Conservation (phyloP, 2,888 invertebrate genomes). For the Zelleria hepariella region DNA sequence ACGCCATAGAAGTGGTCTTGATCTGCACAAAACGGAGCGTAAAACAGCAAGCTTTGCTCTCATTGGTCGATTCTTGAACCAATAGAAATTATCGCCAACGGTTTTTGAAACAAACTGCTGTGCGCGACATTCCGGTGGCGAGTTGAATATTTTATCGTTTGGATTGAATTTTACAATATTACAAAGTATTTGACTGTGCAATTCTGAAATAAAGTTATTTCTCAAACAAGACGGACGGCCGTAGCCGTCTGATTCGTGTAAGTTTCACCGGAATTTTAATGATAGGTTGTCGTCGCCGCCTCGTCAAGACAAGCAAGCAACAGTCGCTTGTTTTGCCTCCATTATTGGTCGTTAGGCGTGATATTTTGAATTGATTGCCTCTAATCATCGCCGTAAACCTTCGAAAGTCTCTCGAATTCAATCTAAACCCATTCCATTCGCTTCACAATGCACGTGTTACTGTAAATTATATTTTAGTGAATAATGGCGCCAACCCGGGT, state of each 20-base stretch:
- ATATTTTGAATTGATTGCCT: conserved; percentile 24
- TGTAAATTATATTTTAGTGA: conserved; percentile 29
- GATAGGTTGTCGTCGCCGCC: conserved; percentile 34
- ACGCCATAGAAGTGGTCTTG: background rate
- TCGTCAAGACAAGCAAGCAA: conserved; percentile 26
- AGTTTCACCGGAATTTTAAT: conserved; percentile 31
- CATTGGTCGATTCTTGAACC: conserved; percentile 38
- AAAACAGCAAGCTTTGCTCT: conserved; percentile 16
- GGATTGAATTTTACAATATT: conserved; percentile 34
- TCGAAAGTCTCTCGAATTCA: background rate
- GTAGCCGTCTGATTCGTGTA: conserved; percentile 40
- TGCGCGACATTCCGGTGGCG: conserved; percentile 41
- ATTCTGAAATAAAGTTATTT: conserved; percentile 30
- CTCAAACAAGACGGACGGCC: conserved; percentile 49
- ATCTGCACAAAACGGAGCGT: conserved; percentile 26
- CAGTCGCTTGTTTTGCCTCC: conserved; percentile 68
- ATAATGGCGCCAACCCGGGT: conserved; percentile 77
- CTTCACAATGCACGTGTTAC: conserved; percentile 35
- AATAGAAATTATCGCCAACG: conserved; percentile 57
- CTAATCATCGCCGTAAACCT: background rate
- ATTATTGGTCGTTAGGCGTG: conserved; percentile 56
- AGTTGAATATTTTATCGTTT: conserved; percentile 43
- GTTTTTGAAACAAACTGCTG: conserved; percentile 53
- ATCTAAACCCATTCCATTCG: background rate
- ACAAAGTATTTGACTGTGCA: conserved; percentile 27